Percentiles rank a stretch among this genome's conserved stretches.
phyloP scores from a whole-genome alignment of 2,797 vertebrate species.

The Mormyrops attenuatus region DNA sequence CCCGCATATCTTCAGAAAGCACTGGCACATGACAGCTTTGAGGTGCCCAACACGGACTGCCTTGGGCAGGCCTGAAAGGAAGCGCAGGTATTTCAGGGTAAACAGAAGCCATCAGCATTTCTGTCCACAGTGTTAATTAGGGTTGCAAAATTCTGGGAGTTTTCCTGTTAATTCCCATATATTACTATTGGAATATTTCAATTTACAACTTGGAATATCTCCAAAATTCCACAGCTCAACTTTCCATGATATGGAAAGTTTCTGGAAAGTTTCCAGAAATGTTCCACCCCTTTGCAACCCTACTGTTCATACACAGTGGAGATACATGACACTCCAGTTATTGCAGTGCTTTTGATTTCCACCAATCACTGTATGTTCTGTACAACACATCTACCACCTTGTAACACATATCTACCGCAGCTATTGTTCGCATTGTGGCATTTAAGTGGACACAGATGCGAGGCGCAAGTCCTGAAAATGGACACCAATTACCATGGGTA shows the following conservation, averaged over 20 bases:
- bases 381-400: not conserved
- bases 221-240: not conserved
- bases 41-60: slow-evolving; percentile 78
- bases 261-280: not conserved
- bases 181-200: not conserved
- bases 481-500: not conserved
- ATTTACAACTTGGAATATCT: not conserved
- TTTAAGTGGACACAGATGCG: not conserved
- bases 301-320: not conserved
- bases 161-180: not conserved
- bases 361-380: not conserved
- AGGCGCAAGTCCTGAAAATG: not conserved
- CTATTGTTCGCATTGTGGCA: not conserved
- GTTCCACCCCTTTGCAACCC: not conserved
- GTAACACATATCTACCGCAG: too few species aligned
- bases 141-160: not conserved
- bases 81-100: not conserved
- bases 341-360: not conserved
- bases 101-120: not conserved
- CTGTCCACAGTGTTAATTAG: not conserved
- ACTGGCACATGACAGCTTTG: slow-evolving; percentile 74
- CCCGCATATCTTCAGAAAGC: slow-evolving; percentile 74
- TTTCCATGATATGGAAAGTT: not conserved
- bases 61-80: slow-evolving; percentile 73
- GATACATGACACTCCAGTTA: not conserved